Base-by-base conservation (phyloP, 2,888 invertebrate species). In the Drosophila percnosoma region DNA sequence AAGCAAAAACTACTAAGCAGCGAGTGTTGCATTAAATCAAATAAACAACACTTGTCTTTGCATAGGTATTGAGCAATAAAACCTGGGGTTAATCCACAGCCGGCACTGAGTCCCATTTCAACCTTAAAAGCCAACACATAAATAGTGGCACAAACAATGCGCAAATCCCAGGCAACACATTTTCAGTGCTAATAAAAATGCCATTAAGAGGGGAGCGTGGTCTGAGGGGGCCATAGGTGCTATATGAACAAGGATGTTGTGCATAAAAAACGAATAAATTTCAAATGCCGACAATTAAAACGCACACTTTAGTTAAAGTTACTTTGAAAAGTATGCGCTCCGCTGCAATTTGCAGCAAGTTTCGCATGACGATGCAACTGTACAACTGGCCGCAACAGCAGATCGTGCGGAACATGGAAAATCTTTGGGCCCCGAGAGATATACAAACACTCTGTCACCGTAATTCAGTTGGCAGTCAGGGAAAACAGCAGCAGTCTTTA, bases 261-360 rank as follows among this genome's bases (percentile, higher is more conserved):
- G 87, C 80, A 89, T 89, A 85, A 82, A 88, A 88, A 79, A 59
- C 73, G 78, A 89, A 90, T 90, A 89, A 90, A 88, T 89, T 84
- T 69, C 87, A 73, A 83, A 83, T 73, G 81, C 78, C 87, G 84
- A 85, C 90, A 82, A 87, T 87, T 83, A 73, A 81, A 88, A 81
- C 83, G 88, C 88, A 85, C 87, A 85, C 89, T 90, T 89, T 90
- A 87, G 88, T 88, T 87, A 87, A 77, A 83, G 82, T 74, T 73
- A 78, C 69, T 82, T 78, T 67, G 58, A 62, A 71, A 75, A 75
- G 64, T 65, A 62, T 78, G 64, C 75, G 64, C 60, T 38, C 51
- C 42, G 68, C 58, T 53, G 38, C 79, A 82, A 73, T 76, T 82
- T 79, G 73, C 52, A 64, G 33, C 60, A 36, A 54, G 62, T 21